Percentiles rank a stretch among this genome's conserved stretches.
These are phyloP conservation scores for Yponomeuta sedellus DNA, from an alignment of 2,888 invertebrate genomes.

Conservation along the genomic window DNA sequence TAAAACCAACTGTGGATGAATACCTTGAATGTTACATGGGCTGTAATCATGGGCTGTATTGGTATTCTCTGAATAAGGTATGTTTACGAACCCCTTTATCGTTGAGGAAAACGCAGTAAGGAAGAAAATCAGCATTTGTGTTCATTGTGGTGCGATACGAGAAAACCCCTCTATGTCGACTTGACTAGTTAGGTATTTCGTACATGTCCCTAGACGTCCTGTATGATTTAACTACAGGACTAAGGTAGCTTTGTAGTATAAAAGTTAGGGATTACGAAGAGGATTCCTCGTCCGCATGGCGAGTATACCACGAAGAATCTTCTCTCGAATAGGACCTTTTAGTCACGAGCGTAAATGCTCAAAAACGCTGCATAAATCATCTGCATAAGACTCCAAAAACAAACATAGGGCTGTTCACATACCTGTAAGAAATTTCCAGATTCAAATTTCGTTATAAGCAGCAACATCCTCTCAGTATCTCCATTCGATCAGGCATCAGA, in stretches of 20 bases:
- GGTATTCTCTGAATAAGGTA: background rate
- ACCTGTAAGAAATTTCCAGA: background rate
- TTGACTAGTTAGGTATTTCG: background rate
- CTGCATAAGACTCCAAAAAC: no score
- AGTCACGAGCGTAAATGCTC: no score
- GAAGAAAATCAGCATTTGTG: background rate
- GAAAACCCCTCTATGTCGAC: background rate
- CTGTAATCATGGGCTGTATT: background rate
- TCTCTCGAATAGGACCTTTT: no score
- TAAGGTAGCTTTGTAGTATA: no score
- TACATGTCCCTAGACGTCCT: background rate
- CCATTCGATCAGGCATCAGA: background rate
- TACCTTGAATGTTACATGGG: background rate
- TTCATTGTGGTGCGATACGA: background rate
- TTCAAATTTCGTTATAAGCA: background rate
- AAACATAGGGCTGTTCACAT: background rate
- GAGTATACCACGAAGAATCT: no score
- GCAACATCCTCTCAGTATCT: background rate
- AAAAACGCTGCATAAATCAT: no score
- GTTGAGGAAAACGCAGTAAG: background rate
- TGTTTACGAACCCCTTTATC: background rate
- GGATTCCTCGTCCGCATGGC: no score
- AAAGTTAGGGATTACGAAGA: no score
- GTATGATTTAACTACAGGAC: no score
- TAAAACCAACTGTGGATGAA: background rate